phyloP scores from a whole-genome alignment of 2,113 vertebrate genomes.

The Forbesichthys papilliferus region DNA sequence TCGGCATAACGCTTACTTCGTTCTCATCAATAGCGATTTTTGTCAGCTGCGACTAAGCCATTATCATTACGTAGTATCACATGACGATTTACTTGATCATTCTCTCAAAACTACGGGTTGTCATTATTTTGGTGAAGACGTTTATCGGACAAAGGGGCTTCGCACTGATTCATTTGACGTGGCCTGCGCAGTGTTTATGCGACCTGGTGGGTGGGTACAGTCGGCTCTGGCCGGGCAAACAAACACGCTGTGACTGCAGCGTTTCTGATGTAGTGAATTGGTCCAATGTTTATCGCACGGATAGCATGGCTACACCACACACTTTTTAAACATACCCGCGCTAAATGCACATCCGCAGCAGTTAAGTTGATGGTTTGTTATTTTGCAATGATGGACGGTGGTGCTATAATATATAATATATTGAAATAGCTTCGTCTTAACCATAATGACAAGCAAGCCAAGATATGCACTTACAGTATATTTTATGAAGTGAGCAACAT shows the following conservation, averaged over 20 bases:
- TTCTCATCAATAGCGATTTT: conserved; percentile 3
- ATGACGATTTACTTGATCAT: conserved; percentile 3
- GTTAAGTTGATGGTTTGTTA: neutral
- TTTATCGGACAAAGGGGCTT: conserved; percentile 65
- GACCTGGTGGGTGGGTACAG: conserved; percentile 64
- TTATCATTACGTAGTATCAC: neutral
- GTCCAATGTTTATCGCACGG: neutral
- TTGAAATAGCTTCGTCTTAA: too few species aligned
- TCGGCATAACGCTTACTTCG: neutral
- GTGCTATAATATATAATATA: neutral
- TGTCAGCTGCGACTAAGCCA: conserved; percentile 2
- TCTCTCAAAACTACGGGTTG: conserved; percentile 36
- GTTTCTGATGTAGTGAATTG: conserved; percentile 36
- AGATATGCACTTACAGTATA: too few species aligned
- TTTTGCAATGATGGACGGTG: neutral
- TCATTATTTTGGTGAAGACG: conserved; percentile 57
- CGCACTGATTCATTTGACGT: conserved; percentile 26
- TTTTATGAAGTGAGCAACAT: too few species aligned
- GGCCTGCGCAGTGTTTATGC: conserved; percentile 71
- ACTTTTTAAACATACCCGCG: neutral
- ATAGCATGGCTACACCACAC: neutral
- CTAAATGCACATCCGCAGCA: neutral
- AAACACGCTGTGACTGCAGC: conserved; percentile 71
- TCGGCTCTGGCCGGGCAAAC: conserved; percentile 50
- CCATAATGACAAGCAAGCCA: too few species aligned